phyloP scores from a whole-genome alignment of 2,888 invertebrate species.

The Chouioia cunea region DNA sequence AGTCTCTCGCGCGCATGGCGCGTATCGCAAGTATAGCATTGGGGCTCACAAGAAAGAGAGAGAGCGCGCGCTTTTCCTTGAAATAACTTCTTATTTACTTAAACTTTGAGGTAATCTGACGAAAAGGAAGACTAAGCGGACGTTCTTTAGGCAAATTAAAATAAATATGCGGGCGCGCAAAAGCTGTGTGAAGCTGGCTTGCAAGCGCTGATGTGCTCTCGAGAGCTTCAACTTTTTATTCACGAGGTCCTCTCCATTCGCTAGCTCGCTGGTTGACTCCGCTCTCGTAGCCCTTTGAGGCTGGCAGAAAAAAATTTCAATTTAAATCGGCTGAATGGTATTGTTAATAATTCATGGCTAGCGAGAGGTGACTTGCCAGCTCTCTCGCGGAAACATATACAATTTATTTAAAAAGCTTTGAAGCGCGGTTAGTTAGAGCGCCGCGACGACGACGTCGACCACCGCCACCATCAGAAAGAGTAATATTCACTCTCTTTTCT shows the following conservation, averaged over 20 bases:
- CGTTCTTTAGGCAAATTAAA: conserved; percentile 48
- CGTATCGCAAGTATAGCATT: no score
- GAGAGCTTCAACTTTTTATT: conserved; percentile 36
- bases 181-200: conserved; percentile 29
- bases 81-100: conserved; percentile 45
- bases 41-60: no score
- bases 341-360: conserved; percentile 49
- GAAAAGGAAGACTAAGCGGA: conserved; percentile 42
- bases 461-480: neutral
- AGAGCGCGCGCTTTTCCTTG: conserved; percentile 16
- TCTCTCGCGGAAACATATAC: conserved; percentile 33
- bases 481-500: conserved; percentile 24
- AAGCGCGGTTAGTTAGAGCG: conserved; percentile 5
- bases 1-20: conserved; percentile 11
- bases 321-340: conserved; percentile 48
- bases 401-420: conserved; percentile 48
- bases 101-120: conserved; percentile 45
- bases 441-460: neutral
- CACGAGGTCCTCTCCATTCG: neutral
- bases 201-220: neutral
- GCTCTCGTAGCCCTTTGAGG: neutral
- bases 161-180: conserved; percentile 44
- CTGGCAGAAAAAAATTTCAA: conserved; percentile 41
- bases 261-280: neutral
- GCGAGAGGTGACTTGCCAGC: neutral